Conservation (phyloP, 2,113 vertebrate genomes). For the Cavia aperea region DNA sequence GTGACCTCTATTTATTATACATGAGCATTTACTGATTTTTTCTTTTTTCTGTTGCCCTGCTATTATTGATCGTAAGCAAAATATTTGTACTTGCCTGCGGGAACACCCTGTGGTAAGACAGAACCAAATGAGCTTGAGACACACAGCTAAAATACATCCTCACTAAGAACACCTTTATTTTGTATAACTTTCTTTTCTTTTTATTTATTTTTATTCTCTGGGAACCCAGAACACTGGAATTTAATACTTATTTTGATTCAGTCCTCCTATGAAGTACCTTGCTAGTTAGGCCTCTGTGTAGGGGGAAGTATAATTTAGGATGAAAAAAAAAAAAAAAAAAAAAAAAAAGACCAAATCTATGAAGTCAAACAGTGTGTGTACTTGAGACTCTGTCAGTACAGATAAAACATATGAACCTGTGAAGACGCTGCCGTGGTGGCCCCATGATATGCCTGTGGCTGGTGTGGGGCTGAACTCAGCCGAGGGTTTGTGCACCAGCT, state of each 20-base stretch:
- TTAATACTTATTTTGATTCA: background rate
- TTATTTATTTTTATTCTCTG: background rate
- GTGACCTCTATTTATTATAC: too few species aligned
- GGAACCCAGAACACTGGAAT: background rate
- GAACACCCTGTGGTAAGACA: too few species aligned
- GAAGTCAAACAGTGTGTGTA: too few species aligned
- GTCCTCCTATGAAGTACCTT: background rate
- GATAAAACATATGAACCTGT: rapidly evolving
- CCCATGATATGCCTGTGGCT: rapidly evolving
- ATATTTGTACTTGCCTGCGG: too few species aligned
- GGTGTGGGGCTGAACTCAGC: background rate
- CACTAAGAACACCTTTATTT: background rate
- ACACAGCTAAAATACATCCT: background rate
- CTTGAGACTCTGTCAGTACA: background rate
- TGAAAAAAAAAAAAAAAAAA: background rate
- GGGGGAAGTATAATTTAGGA: background rate
- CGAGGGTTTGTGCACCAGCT: background rate
- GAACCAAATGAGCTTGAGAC: background rate
- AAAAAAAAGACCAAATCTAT: background rate
- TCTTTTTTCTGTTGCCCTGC: too few species aligned
- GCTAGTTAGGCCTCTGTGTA: too few species aligned
- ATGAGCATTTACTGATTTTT: too few species aligned
- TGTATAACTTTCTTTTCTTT: background rate
- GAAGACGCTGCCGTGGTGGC: rapidly evolving
- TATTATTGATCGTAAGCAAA: too few species aligned